These are phyloP conservation scores for Eubucco bourcierii DNA, from an alignment of 2,113 vertebrate species.

Conservation along the genomic window DNA sequence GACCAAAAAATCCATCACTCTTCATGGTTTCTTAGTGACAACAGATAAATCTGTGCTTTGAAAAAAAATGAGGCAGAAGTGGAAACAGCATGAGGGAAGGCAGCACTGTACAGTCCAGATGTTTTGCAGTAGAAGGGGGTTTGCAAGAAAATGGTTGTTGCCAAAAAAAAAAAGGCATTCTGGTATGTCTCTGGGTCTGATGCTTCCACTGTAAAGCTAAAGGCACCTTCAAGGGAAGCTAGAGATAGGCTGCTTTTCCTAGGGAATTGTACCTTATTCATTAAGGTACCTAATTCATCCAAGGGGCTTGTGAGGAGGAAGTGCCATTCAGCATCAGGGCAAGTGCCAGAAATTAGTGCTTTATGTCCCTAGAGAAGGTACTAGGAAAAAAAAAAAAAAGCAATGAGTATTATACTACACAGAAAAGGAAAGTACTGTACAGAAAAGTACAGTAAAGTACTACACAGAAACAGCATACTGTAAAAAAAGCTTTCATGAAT, in stretches of 20 bases:
- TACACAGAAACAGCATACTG: neutral
- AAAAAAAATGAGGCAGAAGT: neutral
- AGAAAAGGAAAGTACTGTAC: neutral
- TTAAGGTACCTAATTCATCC: slow-evolving; percentile 11
- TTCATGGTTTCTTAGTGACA: neutral
- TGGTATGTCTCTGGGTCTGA: slow-evolving; percentile 1
- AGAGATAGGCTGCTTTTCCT: neutral
- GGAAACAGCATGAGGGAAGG: slow-evolving; percentile 21
- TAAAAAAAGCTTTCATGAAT: neutral
- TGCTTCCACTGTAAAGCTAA: neutral
- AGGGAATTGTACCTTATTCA: slow-evolving; percentile 14
- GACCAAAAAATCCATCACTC: neutral
- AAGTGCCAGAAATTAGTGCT: neutral
- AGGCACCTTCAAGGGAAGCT: slow-evolving; percentile 9
- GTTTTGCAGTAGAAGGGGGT: slow-evolving; percentile 9
- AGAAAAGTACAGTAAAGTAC: no score
- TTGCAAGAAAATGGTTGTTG: neutral
- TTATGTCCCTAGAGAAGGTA: neutral
- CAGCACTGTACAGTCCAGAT: neutral
- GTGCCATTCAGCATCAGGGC: neutral
- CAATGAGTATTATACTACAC: neutral
- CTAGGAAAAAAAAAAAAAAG: neutral
- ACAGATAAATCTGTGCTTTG: neutral
- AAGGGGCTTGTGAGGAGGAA: neutral
- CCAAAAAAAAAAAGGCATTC: neutral